These are phyloP conservation scores for Parotocinclus haroldoi DNA, from an alignment of 2,797 vertebrate genomes.

Conservation along the genomic window DNA sequence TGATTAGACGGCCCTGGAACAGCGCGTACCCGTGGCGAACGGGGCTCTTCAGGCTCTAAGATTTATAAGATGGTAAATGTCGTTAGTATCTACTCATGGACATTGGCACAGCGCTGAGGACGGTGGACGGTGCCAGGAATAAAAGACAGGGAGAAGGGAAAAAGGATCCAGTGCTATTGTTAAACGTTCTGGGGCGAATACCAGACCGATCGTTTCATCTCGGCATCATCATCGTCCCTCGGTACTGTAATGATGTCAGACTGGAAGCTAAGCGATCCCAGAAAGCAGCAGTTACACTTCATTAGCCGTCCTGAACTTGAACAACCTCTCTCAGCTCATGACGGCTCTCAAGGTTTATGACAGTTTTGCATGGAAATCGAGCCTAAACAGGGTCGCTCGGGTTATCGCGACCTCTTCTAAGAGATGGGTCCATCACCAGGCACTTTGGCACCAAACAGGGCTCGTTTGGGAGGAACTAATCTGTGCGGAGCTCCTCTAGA, in stretches of 20 bases:
- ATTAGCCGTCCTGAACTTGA: slow-evolving; percentile 5
- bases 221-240: not conserved
- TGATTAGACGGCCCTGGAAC: slow-evolving; percentile 29
- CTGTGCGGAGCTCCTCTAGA: too few relatives aligned
- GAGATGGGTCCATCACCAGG: too few relatives aligned
- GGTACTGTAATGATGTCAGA: not conserved
- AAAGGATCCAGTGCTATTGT: not conserved
- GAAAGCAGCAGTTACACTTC: not conserved
- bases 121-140: slow-evolving; percentile 22
- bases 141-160: slow-evolving; percentile 16
- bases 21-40: slow-evolving; percentile 25
- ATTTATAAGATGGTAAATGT: slow-evolving; percentile 47
- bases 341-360: slow-evolving; percentile 2
- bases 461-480: too few relatives aligned
- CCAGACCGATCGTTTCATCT: not conserved
- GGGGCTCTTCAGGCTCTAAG: slow-evolving; percentile 29
- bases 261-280: slow-evolving; percentile 3
- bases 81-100: slow-evolving; percentile 42
- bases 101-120: slow-evolving; percentile 27
- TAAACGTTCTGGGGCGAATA: not conserved
- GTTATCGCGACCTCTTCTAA: not conserved
- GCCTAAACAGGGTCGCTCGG: slow-evolving; percentile 34
- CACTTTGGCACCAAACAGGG: too few relatives aligned
- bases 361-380: slow-evolving; percentile 31
- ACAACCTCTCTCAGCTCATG: slow-evolving; percentile 12